These are phyloP conservation scores for Helogale parvula DNA, from an alignment of 2,113 vertebrate species.

Conservation along the genomic window DNA sequence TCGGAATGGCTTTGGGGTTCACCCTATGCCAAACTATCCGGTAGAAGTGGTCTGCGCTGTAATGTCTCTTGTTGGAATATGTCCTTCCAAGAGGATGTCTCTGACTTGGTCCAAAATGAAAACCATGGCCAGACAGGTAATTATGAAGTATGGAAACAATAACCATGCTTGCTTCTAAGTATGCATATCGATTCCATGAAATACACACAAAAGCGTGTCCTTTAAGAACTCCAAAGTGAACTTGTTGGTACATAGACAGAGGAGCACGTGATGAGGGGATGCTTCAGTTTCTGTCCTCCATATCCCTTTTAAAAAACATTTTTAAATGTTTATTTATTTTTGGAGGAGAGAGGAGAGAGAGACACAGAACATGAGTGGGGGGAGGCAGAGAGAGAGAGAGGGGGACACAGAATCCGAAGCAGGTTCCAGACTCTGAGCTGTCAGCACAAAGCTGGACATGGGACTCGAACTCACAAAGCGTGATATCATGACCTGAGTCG, in stretches of 20 bases:
- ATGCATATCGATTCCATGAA: background rate
- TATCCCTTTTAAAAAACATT: background rate
- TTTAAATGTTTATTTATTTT: no score
- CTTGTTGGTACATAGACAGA: rapidly evolving
- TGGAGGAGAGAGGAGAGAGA: no score
- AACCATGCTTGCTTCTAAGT: background rate
- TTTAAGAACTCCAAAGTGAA: background rate
- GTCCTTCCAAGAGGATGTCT: background rate
- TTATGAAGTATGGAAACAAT: background rate
- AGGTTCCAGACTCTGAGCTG: no score
- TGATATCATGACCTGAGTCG: no score
- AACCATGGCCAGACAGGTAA: background rate
- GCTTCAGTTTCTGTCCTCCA: background rate
- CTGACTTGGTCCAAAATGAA: background rate
- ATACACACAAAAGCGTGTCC: background rate
- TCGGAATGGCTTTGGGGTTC: background rate
- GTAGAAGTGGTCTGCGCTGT: background rate
- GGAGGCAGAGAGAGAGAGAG: no score
- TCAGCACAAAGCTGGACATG: no score
- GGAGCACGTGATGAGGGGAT: rapidly evolving
- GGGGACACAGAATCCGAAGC: no score
- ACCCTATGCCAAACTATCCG: background rate
- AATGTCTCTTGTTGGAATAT: background rate
- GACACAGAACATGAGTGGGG: no score
- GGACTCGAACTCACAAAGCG: no score